These are phyloP conservation scores for Muricea muricata DNA, from an alignment of 92 coral and sea anemone species.

Conservation along the genomic window DNA sequence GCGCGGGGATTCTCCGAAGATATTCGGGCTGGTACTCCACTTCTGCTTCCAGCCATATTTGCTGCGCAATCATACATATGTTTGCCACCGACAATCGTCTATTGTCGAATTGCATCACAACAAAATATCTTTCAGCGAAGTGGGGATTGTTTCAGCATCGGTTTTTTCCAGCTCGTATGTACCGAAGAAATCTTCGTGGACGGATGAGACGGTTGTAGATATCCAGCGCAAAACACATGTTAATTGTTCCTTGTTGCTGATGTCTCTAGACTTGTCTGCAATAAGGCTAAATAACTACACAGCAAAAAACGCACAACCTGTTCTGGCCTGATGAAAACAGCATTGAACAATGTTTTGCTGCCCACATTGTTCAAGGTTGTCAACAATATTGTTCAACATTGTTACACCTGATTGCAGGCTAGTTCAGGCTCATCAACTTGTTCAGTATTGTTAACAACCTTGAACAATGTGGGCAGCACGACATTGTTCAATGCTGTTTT, in stretches of 20 bases:
- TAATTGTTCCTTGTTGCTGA: slow-evolving; percentile 19
- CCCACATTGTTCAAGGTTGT: too few species aligned
- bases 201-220: neutral
- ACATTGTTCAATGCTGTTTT: too few species aligned
- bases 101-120: slow-evolving; percentile 16
- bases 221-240: slow-evolving; percentile 9
- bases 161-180: neutral
- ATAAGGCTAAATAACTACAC: neutral
- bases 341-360: too few species aligned
- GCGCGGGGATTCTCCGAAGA: slow-evolving; percentile 22
- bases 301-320: too few species aligned
- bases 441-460: too few species aligned
- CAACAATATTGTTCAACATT: too few species aligned
- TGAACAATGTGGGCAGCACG: too few species aligned
- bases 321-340: too few species aligned
- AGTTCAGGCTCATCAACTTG: too few species aligned
- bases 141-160: slow-evolving; percentile 22
- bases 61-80: slow-evolving; percentile 13
- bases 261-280: slow-evolving; percentile 11
- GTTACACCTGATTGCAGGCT: too few species aligned
- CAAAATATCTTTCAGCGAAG: slow-evolving; percentile 11
- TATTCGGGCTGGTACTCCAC: slow-evolving; percentile 27
- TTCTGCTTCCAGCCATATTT: slow-evolving; percentile 24
- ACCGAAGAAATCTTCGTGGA: slow-evolving; percentile 18
- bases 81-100: slow-evolving; percentile 13